Conservation (phyloP, 2,888 invertebrate species). For the Diploptera punctata region DNA sequence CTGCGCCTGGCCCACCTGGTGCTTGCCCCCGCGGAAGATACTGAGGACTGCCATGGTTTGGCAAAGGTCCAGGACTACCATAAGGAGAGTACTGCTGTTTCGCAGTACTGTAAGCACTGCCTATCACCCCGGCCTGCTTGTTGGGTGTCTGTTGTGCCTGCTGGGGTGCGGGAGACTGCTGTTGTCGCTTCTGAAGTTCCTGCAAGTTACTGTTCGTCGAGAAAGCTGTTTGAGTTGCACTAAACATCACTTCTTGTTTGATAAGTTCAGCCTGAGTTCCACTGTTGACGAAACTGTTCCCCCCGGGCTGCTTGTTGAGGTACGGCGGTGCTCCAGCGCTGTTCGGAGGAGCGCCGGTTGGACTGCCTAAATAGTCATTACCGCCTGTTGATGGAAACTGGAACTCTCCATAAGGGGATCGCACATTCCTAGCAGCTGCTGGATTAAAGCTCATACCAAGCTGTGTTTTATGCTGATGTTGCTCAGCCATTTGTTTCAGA, state of each 20-base stretch:
- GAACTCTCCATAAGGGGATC: conserved; percentile 68
- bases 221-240: conserved; percentile 41
- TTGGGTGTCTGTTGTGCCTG: conserved; percentile 35
- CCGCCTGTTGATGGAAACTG: conserved; percentile 57
- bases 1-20: conserved; percentile 47
- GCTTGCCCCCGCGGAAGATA: conserved; percentile 53
- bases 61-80: conserved; percentile 64
- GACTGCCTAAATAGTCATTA: conserved; percentile 58
- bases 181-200: conserved; percentile 35
- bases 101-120: conserved; percentile 33
- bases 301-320: conserved; percentile 33
- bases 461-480: conserved; percentile 87
- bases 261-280: conserved; percentile 35
- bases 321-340: conserved; percentile 29
- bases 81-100: conserved; percentile 68
- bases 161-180: conserved; percentile 40
- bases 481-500: conserved; percentile 96
- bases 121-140: not conserved
- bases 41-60: conserved; percentile 53
- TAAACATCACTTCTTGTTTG: conserved; percentile 48
- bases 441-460: conserved; percentile 65
- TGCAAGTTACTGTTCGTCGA: conserved; percentile 22
- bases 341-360: conserved; percentile 48
- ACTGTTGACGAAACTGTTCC: conserved; percentile 30
- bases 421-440: conserved; percentile 52